Percentiles rank a stretch among this genome's conserved stretches.
These are phyloP conservation scores for Eupeodes corollae DNA, from an alignment of 1,140 invertebrate species.

Conservation along the genomic window DNA sequence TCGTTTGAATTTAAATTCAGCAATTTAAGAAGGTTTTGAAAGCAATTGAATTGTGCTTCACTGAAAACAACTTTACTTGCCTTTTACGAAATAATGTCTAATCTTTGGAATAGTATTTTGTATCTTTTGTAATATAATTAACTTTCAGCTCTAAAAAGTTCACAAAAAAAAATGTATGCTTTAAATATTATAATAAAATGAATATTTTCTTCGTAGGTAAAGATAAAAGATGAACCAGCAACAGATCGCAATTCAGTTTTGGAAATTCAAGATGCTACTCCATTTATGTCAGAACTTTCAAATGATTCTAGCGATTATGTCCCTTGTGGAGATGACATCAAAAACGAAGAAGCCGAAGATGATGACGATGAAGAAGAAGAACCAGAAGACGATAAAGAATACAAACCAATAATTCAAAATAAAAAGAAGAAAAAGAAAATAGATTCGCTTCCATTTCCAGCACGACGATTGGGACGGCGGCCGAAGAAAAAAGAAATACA, in stretches of 20 bases:
- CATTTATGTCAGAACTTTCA: slow-evolving; percentile 7
- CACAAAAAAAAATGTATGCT: too few relatives aligned
- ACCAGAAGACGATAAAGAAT: slow-evolving; percentile 7
- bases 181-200: background rate
- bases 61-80: too few relatives aligned
- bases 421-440: slow-evolving; percentile 12
- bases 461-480: slow-evolving; percentile 1
- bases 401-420: slow-evolving; percentile 7
- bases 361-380: slow-evolving; percentile 21
- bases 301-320: slow-evolving; percentile 16
- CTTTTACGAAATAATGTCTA: too few relatives aligned
- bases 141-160: too few relatives aligned
- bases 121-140: too few relatives aligned
- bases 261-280: too few relatives aligned
- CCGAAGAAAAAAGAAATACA: slow-evolving; percentile 23
- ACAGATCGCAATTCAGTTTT: slow-evolving; percentile 10
- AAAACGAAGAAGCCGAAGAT: slow-evolving; percentile 24
- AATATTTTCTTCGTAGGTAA: slow-evolving; percentile 11
- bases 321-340: slow-evolving; percentile 27
- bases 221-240: slow-evolving; percentile 23
- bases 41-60: too few relatives aligned
- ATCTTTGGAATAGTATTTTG: too few relatives aligned
- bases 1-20: too few relatives aligned
- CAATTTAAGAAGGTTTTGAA: too few relatives aligned
- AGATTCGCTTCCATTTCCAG: slow-evolving; percentile 14